phyloP scores from a whole-genome alignment of 2,113 vertebrate genomes.

The Pelusios castaneus region DNA sequence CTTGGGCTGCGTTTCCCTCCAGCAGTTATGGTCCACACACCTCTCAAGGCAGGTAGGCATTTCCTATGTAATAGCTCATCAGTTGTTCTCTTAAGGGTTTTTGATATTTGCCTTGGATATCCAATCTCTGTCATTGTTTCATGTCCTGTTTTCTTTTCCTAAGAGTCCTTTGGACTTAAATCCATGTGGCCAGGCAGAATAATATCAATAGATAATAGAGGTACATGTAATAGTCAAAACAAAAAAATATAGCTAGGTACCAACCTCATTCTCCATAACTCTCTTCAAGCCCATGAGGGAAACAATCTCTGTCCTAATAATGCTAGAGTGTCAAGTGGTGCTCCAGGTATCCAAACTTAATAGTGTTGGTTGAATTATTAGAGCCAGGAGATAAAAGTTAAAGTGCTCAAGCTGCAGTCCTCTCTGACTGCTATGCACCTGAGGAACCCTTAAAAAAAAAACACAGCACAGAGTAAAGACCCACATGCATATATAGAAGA shows the following conservation, averaged over 20 bases:
- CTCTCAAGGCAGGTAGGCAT: not conserved
- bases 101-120: not conserved
- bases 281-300: not conserved
- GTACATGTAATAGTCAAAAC: not conserved
- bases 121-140: not conserved
- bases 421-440: not conserved
- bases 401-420: not conserved
- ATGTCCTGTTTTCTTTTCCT: not conserved
- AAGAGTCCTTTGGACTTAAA: not conserved
- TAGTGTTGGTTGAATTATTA: not conserved
- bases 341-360: not conserved
- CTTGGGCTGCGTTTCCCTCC: not conserved
- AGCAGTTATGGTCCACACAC: not conserved
- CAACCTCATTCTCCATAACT: not conserved
- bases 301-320: not conserved
- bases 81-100: not conserved
- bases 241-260: not conserved
- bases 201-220: not conserved
- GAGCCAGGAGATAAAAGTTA: not conserved
- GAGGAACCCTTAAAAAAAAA: not conserved
- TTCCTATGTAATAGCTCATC: not conserved
- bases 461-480: not conserved
- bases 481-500: not conserved
- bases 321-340: not conserved
- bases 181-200: not conserved